Percentiles rank a stretch among this genome's conserved stretches.
phyloP scores from a whole-genome alignment of 1,140 invertebrate species.

The Eubasilissa regina region DNA sequence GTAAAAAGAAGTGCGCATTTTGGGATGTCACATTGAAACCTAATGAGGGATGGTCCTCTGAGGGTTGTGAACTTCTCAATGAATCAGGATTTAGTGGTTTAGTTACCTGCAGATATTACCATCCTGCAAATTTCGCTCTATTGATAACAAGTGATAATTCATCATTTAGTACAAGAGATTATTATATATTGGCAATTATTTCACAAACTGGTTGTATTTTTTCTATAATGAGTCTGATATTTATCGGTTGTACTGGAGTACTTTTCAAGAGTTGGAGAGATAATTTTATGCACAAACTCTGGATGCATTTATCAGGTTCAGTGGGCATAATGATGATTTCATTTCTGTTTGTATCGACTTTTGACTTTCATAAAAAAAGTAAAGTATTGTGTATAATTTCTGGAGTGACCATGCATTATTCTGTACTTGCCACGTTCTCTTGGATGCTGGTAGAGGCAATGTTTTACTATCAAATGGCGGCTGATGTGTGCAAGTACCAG shows the following conservation, averaged over 20 bases:
- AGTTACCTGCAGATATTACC: constrained; percentile 69
- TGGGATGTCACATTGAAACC: constrained; percentile 67
- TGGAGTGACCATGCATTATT: constrained; percentile 68
- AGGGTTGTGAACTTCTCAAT: constrained; percentile 63
- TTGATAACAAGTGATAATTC: constrained; percentile 60
- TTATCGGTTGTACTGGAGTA: constrained; percentile 67
- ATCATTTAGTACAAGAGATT: not conserved
- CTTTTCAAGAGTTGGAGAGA: constrained; percentile 69
- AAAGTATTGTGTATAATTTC: constrained; percentile 64
- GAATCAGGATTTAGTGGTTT: constrained; percentile 57
- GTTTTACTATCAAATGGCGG: constrained; percentile 68
- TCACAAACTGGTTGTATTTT: constrained; percentile 67
- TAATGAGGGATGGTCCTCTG: constrained; percentile 66
- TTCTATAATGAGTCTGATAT: constrained; percentile 66
- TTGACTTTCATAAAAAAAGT: constrained; percentile 62
- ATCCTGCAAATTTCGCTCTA: constrained; percentile 72
- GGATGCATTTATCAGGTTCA: constrained; percentile 69
- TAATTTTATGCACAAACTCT: constrained; percentile 71
- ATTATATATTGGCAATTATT: constrained; percentile 64
- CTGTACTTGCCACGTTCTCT: constrained; percentile 68
- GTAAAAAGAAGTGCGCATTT: constrained; percentile 66
- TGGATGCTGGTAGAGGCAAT: constrained; percentile 73
- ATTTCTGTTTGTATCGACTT: constrained; percentile 66
- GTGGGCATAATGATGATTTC: constrained; percentile 65
- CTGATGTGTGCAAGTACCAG: constrained; percentile 67